Evolutionary conservation across 2,113 vertebrate species (phyloP), one percentile per base, ranked within the genome.

Genomic region (Poeciliopsis prolifica): DNA sequence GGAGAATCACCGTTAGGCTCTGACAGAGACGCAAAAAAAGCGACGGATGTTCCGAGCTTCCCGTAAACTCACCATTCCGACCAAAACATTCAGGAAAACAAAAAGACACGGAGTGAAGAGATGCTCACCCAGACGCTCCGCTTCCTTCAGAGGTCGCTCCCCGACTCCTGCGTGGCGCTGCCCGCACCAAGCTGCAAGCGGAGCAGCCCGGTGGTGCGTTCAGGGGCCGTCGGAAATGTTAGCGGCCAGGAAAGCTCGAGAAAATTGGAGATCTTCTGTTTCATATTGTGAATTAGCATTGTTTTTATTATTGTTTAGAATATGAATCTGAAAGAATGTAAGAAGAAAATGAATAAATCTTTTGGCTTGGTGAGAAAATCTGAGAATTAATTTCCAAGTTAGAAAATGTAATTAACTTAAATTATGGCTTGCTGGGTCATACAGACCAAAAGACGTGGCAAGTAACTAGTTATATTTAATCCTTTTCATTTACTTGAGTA

Each of bases 81-180:
- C 7, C 24, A 22, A 12, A 37, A 37, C 35, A 37, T 37, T 37
- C 11, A 37, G 35, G 11, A 37, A 37, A 28, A 35, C 1, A 29
- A 15, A 9, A 10, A 72, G 68, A 15, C 24, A 15, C 0, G 26
- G 70, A 3, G 3, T 62, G 29, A 58, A 40, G 30, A 2, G 31
- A 73, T n/a, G 79, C 91, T 92, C 86, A 89, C 87, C 88, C 70
- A 28, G 77, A 78, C 78, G 68, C 63, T 87, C 73, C 15, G 76
- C n/a, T 33, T 70, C 40, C 68, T 62, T 73, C 77, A 62, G 75
- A 72, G 83, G 84, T 81, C 58, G 86, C 44, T 84, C 68, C 72
- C 62, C 77, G 86, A 77, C 84, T 87, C 61, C 67, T 82, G 86
- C 26, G 54, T 1, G 6, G 62, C 61, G 68, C 73, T 40, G 73